Conservation (phyloP, 2,888 invertebrate species). For the Scaptomyza cyrtandrae region DNA sequence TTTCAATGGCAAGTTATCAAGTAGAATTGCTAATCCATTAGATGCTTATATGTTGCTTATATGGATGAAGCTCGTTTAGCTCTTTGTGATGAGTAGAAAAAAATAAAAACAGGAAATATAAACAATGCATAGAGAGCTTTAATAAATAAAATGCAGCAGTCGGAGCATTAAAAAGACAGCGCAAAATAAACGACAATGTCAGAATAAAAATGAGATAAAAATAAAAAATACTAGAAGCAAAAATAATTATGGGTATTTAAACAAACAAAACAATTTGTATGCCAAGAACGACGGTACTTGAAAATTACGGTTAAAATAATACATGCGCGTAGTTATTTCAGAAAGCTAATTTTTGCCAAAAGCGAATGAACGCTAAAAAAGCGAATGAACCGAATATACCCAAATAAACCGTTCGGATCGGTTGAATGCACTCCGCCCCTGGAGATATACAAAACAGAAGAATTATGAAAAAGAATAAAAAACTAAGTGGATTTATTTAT, state of each 20-base stretch:
- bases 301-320: constrained; percentile 62
- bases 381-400: constrained; percentile 43
- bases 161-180: constrained; percentile 34
- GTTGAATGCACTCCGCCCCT: constrained; percentile 73
- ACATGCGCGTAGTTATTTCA: constrained; percentile 60
- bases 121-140: constrained; percentile 52
- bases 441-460: constrained; percentile 27
- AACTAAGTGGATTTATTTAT: constrained; percentile 61
- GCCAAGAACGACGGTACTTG: constrained; percentile 37
- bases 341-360: constrained; percentile 65
- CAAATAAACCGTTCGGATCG: constrained; percentile 35
- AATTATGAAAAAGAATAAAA: constrained; percentile 14
- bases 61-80: constrained; percentile 40
- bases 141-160: constrained; percentile 28
- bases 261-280: constrained; percentile 58
- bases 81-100: constrained; percentile 6
- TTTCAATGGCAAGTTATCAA: constrained; percentile 63
- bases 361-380: constrained; percentile 59
- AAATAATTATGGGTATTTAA: constrained; percentile 19
- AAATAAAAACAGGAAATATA: constrained; percentile 68
- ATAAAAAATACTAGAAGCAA: neutral
- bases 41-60: constrained; percentile 56
- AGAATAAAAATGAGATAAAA: constrained; percentile 15
- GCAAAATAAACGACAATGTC: constrained; percentile 21
- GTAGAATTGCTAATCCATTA: constrained; percentile 52